Evolutionary conservation across 2,113 vertebrate species (phyloP).

Genomic region (Megaleporinus macrocephalus): DNA sequence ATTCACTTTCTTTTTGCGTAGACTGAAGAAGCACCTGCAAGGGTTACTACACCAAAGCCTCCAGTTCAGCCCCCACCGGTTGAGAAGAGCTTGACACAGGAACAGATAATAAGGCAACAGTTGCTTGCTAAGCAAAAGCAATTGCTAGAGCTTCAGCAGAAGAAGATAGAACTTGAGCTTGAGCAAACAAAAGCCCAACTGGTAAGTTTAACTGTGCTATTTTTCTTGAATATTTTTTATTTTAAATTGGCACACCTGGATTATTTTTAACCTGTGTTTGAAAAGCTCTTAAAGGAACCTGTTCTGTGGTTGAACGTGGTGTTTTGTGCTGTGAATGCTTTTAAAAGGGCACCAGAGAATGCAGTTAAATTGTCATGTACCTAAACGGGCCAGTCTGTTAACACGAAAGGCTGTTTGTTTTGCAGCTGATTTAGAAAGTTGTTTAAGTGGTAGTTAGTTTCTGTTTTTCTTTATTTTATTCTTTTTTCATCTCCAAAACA

Average conservation of each 20-base stretch:
- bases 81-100: conserved; percentile 91
- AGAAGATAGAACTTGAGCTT: conserved; percentile 97
- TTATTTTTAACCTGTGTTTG: too few relatives aligned
- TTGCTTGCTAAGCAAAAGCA: conserved; percentile 98
- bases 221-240: not conserved
- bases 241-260: not conserved
- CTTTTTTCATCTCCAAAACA: too few relatives aligned
- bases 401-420: too few relatives aligned
- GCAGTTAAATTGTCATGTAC: too few relatives aligned
- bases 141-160: conserved; percentile 97
- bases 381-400: too few relatives aligned
- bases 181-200: conserved; percentile 98
- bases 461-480: too few relatives aligned
- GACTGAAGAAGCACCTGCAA: conserved; percentile 86
- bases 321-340: too few relatives aligned
- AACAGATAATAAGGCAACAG: conserved; percentile 95
- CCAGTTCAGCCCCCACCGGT: conserved; percentile 66
- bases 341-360: too few relatives aligned
- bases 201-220: conserved; percentile 77
- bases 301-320: too few relatives aligned
- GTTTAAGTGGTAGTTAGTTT: too few relatives aligned
- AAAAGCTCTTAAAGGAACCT: too few relatives aligned
- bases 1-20: conserved; percentile 70
- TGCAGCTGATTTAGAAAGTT: too few relatives aligned
- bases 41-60: conserved; percentile 72